phyloP scores from a whole-genome alignment of 2,113 vertebrate genomes.

The Pterocles burchelli region DNA sequence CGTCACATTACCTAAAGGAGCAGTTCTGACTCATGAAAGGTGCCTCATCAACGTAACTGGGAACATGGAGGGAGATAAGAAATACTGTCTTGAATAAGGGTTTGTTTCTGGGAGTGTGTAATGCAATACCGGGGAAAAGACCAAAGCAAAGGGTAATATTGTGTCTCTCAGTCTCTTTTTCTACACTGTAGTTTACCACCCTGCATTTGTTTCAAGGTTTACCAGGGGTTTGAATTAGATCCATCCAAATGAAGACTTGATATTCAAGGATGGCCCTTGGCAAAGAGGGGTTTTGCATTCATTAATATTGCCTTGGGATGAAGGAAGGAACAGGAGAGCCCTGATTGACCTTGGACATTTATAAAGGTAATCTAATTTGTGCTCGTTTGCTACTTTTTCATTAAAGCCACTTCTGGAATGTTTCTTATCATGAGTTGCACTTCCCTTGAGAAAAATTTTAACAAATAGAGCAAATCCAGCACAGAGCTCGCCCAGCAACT shows the following conservation, averaged over 20 bases:
- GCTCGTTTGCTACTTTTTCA: slow-evolving; percentile 68
- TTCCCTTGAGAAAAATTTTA: slow-evolving; percentile 59
- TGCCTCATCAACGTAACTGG: background rate
- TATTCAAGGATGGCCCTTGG: slow-evolving; percentile 33
- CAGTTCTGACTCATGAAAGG: background rate
- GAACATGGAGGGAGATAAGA: background rate
- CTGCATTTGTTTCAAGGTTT: slow-evolving; percentile 12
- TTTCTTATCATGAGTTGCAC: slow-evolving; percentile 34
- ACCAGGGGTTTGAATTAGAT: slow-evolving; percentile 31
- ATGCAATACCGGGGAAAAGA: background rate
- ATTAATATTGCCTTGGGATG: slow-evolving; percentile 64
- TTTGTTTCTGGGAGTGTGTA: background rate
- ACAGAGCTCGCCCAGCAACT: background rate
- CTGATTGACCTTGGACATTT: slow-evolving; percentile 61
- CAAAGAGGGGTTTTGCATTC: slow-evolving; percentile 60
- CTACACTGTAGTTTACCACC: background rate
- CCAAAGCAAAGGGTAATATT: background rate
- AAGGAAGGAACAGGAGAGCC: slow-evolving; percentile 50
- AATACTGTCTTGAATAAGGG: background rate
- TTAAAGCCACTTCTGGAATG: slow-evolving; percentile 62
- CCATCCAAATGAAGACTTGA: slow-evolving; percentile 24
- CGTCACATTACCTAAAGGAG: background rate
- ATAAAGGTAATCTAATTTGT: slow-evolving; percentile 70
- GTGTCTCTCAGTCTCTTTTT: background rate
- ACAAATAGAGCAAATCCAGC: slow-evolving; percentile 49